Evolutionary conservation across 2,113 vertebrate species (phyloP).

Genomic region (Ceyx margarethae): DNA sequence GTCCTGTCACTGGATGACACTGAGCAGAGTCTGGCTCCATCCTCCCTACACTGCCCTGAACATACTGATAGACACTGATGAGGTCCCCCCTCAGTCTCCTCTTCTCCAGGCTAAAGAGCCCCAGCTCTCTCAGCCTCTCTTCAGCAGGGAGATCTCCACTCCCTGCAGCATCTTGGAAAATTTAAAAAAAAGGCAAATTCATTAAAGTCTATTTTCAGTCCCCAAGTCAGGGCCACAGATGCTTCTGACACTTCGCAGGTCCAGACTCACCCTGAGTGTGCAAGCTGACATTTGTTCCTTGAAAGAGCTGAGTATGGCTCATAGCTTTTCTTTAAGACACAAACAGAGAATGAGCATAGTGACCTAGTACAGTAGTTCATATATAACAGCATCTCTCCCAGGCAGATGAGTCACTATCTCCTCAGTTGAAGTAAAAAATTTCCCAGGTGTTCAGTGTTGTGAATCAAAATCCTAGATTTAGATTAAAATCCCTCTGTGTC

Average conservation of each 20-base stretch:
- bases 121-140: too few relatives aligned
- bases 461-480: not conserved
- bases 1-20: too few relatives aligned
- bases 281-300: not conserved
- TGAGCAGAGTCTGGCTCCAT: too few relatives aligned
- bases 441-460: not conserved
- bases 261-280: not conserved
- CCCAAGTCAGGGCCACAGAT: not conserved
- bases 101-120: too few relatives aligned
- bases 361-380: not conserved
- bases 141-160: too few relatives aligned
- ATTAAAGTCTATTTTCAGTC: not conserved
- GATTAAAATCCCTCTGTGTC: not conserved
- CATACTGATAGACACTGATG: too few relatives aligned
- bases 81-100: too few relatives aligned
- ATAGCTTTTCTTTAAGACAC: not conserved
- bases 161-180: too few relatives aligned
- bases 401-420: not conserved
- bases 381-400: not conserved
- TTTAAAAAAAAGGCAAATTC: not conserved
- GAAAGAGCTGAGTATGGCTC: not conserved
- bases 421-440: not conserved
- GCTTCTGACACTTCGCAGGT: not conserved
- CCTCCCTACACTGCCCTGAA: too few relatives aligned
- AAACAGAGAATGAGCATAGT: not conserved